Conservation (phyloP, 2,113 vertebrate species). For the Elgaria multicarinata region DNA sequence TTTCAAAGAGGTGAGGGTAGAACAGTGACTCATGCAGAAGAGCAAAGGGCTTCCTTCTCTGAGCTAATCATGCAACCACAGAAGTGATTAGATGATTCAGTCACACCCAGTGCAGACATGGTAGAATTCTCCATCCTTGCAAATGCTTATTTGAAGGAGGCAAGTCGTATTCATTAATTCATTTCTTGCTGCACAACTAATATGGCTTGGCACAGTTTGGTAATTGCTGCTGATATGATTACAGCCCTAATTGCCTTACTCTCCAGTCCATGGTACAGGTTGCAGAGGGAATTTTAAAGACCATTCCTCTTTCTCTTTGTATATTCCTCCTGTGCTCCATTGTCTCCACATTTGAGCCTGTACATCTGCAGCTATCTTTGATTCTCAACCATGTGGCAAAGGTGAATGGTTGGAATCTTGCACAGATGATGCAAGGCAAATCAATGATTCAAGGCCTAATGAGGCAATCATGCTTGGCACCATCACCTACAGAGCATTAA, state of each 20-base stretch:
- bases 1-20: background rate
- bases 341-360: background rate
- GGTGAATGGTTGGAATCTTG: background rate
- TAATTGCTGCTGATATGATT: background rate
- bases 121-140: background rate
- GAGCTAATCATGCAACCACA: background rate
- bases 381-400: background rate
- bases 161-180: background rate
- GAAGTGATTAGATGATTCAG: background rate
- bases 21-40: background rate
- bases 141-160: background rate
- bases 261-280: background rate
- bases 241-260: background rate
- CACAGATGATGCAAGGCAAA: background rate
- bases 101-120: background rate
- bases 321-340: background rate
- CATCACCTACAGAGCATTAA: background rate
- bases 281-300: background rate
- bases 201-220: background rate
- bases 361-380: background rate
- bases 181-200: background rate
- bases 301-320: background rate
- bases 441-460: conserved; percentile 6
- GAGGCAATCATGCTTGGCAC: background rate
- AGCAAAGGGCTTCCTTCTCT: background rate